phyloP scores from a whole-genome alignment of 1,140 invertebrate species.

The Tribolium castaneum region DNA sequence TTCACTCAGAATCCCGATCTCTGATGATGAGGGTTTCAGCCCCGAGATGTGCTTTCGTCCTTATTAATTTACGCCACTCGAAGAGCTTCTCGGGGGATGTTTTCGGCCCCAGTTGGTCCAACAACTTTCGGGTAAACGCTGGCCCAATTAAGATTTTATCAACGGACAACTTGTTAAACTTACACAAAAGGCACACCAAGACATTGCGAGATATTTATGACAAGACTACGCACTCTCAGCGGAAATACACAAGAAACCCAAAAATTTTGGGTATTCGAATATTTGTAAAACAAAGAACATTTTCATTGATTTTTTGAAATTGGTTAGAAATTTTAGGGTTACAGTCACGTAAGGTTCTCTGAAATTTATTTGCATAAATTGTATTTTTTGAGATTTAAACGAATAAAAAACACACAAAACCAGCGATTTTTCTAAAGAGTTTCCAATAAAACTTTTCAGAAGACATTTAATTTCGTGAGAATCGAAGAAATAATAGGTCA shows the following conservation, averaged over 20 bases:
- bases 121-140: slow-evolving; percentile 18
- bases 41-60: slow-evolving; percentile 27
- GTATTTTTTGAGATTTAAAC: too few species aligned
- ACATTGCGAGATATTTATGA: not conserved
- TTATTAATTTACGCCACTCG: slow-evolving; percentile 30
- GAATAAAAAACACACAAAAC: too few species aligned
- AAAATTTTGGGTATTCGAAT: too few species aligned
- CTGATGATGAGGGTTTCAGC: slow-evolving; percentile 16
- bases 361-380: too few species aligned
- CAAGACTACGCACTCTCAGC: not conserved
- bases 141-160: slow-evolving; percentile 23
- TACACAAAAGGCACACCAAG: slow-evolving; percentile 9
- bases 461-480: too few species aligned
- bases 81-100: slow-evolving; percentile 6
- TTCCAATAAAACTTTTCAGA: too few species aligned
- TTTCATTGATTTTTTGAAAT: too few species aligned
- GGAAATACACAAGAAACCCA: not conserved
- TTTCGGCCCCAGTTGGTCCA: not conserved
- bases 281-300: too few species aligned
- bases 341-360: too few species aligned
- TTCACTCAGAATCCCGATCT: slow-evolving; percentile 57
- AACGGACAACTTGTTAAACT: not conserved
- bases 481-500: too few species aligned
- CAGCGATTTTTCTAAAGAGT: too few species aligned
- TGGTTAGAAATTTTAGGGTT: too few species aligned